Evolutionary conservation across 1,140 invertebrate species (phyloP).

Genomic region (fruit fly (Drosophila melanogaster)): Release_6_plus_ISO1_MT NT_033777.3:12641501-12642000

Average conservation of each 20-base stretch:
- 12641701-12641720: conserved; percentile 75
- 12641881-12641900: conserved; percentile 68
- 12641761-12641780: conserved; percentile 16
- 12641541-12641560: conserved; percentile 87
- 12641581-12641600: conserved; percentile 87
- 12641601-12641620: conserved; percentile 79
- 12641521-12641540: conserved; percentile 38
- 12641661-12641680: conserved; percentile 86
- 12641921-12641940: not conserved
- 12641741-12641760: conserved; percentile 3
- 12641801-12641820: conserved; percentile 30
- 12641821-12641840: conserved; percentile 73
- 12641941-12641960: too few species aligned
- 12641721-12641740: conserved; percentile 8
- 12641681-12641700: conserved; percentile 86
- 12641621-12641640: conserved; percentile 86
- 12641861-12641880: conserved; percentile 78
- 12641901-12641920: conserved; percentile 30
- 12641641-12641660: conserved; percentile 86
- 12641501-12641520: conserved; percentile 16
- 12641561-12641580: conserved; percentile 89
- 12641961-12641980: too few species aligned
- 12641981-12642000: conserved; percentile 57
- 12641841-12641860: conserved; percentile 78
- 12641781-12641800: conserved; percentile 18